These are phyloP conservation scores for Rhinopithecus roxellana DNA, from an alignment of 2,113 vertebrate genomes.

Conservation along the genomic window DNA sequence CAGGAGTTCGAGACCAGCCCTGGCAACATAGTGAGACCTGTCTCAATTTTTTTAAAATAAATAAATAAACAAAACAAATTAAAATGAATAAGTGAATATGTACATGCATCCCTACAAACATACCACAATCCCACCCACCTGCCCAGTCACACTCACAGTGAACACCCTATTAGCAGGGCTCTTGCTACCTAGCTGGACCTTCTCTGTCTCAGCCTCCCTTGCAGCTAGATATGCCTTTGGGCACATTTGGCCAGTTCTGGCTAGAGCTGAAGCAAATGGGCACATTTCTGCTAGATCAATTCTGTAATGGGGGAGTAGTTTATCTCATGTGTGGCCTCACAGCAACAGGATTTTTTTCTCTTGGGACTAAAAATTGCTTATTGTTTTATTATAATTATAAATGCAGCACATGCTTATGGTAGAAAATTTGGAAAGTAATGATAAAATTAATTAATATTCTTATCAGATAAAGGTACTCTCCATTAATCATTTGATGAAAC, in stretches of 20 bases:
- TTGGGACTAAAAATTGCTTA: background rate
- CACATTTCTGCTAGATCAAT: background rate
- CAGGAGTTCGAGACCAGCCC: too few relatives aligned
- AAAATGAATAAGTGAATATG: too few relatives aligned
- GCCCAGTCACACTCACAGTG: background rate
- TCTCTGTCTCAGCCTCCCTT: background rate
- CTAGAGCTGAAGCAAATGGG: background rate
- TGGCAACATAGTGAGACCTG: too few relatives aligned
- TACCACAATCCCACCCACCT: too few relatives aligned
- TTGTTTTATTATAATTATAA: background rate
- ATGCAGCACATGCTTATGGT: background rate
- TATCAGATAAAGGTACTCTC: background rate
- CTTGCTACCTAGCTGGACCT: background rate
- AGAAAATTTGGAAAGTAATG: background rate
- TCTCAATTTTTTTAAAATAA: too few relatives aligned
- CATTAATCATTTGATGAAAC: background rate
- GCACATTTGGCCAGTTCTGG: background rate
- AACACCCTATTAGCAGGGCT: background rate
- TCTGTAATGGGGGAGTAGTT: background rate
- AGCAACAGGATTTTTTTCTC: background rate
- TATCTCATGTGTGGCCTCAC: background rate
- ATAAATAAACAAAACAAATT: too few relatives aligned
- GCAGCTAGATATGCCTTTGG: background rate
- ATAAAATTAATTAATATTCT: background rate
- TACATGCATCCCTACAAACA: too few relatives aligned